Evolutionary conservation across 2,113 vertebrate genomes (phyloP), one percentile per base, ranked within the genome.

Genomic region (Eublepharis macularius): DNA sequence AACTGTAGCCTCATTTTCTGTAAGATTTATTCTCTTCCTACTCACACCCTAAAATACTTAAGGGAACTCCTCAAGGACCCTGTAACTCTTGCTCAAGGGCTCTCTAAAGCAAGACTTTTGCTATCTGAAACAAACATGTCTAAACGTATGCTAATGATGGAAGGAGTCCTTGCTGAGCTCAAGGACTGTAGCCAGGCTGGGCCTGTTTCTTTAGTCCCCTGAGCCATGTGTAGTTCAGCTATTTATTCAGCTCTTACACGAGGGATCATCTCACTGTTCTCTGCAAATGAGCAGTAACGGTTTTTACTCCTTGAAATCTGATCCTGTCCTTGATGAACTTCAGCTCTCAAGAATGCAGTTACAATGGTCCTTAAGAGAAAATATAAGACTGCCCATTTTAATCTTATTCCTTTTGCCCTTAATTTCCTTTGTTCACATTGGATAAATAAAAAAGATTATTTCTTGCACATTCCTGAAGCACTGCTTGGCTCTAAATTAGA

Each of bases 401-500:
- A 89, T 92, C 90, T 88, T 89, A 88, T 90, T 95, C 91, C 1
- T 29, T 66, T 92, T 90, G 89, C 85, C 45, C 73, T 92, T 93
- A 93, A 93, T 93, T 94, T 92, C 91, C 66, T 92, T 89, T 87
- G 90, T 94, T 96, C 89, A 76, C 87, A 94, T 80, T 94, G 87
- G 81, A 90, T 91, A 94, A 95, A 93, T 90, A 90, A 89, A 92
- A 63, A 94, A 94, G 85, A 94, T 94, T 93, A 94, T 93, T 95
- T 93, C 86, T 89, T 65, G 78, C 87, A 90, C 86, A 93, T 88
- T 91, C 75, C 86, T 89, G 82, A 89, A 93, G 80, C 81, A 91
- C 81, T 91, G 83, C 82, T 94, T 91, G 80, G 86, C 66, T 94
- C 76, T 86, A 92, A 94, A 94, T 94, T 92, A 92, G 88, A 92